These are phyloP conservation scores for Gymnodraco acuticeps DNA, from an alignment of 2,797 vertebrate genomes.

Conservation along the genomic window DNA sequence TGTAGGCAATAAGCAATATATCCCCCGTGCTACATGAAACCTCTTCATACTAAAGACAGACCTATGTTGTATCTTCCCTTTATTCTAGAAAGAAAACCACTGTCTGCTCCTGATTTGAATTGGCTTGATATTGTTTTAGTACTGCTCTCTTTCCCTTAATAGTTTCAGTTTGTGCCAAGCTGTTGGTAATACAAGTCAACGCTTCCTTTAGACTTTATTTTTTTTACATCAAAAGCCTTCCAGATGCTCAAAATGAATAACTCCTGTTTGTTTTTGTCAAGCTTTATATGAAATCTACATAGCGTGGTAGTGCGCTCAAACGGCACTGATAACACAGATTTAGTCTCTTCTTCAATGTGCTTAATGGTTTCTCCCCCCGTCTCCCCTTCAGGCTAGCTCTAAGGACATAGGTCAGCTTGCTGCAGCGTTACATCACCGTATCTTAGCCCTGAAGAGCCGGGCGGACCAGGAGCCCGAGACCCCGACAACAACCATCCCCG, in stretches of 20 bases:
- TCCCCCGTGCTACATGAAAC: background rate
- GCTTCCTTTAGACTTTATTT: constrained; percentile 11
- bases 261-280: background rate
- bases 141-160: background rate
- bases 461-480: constrained; percentile 93
- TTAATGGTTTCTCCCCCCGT: constrained; percentile 22
- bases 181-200: constrained; percentile 4
- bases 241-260: background rate
- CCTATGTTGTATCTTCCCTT: too few species aligned
- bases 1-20: background rate
- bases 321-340: background rate
- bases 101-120: background rate
- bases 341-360: background rate
- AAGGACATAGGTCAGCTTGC: constrained; percentile 97
- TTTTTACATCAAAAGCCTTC: constrained; percentile 21
- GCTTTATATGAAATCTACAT: constrained; percentile 8
- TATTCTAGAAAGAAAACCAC: background rate
- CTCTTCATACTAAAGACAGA: background rate
- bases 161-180: background rate
- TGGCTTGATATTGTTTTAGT: background rate
- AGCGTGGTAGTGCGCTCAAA: background rate
- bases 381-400: constrained; percentile 90
- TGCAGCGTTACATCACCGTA: constrained; percentile 96
- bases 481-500: constrained; percentile 80
- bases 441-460: constrained; percentile 93